Conservation (phyloP, 2,888 invertebrate species). For the Troides oblongomaculatus region DNA sequence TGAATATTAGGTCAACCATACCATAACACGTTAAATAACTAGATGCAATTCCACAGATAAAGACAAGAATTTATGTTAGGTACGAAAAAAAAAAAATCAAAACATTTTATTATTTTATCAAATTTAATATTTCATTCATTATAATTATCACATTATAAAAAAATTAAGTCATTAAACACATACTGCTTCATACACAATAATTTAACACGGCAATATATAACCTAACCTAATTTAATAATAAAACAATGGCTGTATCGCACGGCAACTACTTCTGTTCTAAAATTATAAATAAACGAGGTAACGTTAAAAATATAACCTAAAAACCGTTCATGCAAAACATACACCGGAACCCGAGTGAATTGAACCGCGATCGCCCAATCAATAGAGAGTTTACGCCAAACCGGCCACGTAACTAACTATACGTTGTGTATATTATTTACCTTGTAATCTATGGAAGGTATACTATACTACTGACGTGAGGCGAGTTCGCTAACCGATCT, state of each 20-base stretch:
- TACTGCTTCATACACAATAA: neutral
- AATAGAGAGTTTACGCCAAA: neutral
- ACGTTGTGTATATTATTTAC: slow-evolving; percentile 14
- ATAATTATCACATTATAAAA: too few species aligned
- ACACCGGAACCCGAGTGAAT: slow-evolving; percentile 3
- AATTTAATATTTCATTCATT: too few species aligned
- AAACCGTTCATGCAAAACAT: slow-evolving; percentile 7
- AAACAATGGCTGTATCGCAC: slow-evolving; percentile 26
- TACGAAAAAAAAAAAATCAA: too few species aligned
- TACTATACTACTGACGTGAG: slow-evolving; percentile 33
- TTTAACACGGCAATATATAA: neutral
- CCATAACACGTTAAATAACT: neutral
- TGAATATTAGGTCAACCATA: slow-evolving; percentile 2
- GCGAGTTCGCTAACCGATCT: slow-evolving; percentile 52
- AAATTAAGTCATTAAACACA: neutral
- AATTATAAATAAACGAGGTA: slow-evolving; percentile 17
- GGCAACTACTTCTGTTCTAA: slow-evolving; percentile 7
- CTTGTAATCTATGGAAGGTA: slow-evolving; percentile 18
- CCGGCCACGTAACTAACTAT: slow-evolving; percentile 9
- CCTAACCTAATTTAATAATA: slow-evolving; percentile 17
- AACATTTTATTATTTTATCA: too few species aligned
- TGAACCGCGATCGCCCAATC: neutral
- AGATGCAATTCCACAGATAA: too few species aligned
- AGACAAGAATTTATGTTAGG: too few species aligned
- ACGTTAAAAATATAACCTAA: slow-evolving; percentile 24